Conservation (phyloP, 1,140 invertebrate genomes). For the Sycophaga agraensis region DNA sequence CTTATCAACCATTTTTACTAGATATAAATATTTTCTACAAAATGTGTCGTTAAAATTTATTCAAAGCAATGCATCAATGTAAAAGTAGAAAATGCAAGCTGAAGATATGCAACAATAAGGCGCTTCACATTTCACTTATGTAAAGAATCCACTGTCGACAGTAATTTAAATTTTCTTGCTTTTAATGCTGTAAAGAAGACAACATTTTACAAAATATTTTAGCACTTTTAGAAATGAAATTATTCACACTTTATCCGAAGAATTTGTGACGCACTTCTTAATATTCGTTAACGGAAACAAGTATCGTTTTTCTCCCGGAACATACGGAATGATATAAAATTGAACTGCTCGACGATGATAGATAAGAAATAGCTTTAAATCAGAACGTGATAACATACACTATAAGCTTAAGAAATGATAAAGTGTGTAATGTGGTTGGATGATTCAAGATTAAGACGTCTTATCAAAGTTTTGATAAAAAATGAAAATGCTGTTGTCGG, state of each 20-base stretch:
- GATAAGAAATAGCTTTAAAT: constrained; percentile 28
- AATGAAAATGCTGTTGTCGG: constrained; percentile 6
- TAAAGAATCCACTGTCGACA: constrained; percentile 14
- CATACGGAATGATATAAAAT: constrained; percentile 25
- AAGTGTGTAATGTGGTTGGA: constrained; percentile 6
- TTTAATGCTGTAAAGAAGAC: neutral
- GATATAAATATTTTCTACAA: neutral
- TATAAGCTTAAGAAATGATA: constrained; percentile 25
- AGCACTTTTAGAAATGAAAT: neutral
- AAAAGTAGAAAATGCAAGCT: neutral
- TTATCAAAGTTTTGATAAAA: constrained; percentile 21
- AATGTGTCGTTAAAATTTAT: constrained; percentile 10
- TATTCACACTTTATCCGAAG: neutral
- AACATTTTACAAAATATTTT: neutral
- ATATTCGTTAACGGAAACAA: constrained; percentile 7
- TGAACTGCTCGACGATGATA: constrained; percentile 20
- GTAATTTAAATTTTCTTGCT: neutral
- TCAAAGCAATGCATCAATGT: neutral
- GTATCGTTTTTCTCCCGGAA: neutral
- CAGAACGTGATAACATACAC: constrained; percentile 25
- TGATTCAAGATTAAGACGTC: neutral
- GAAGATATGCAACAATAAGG: constrained; percentile 3
- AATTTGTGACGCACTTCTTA: constrained; percentile 18
- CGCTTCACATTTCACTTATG: constrained; percentile 11
- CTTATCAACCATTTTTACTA: neutral